Evolutionary conservation across 1,140 invertebrate species (phyloP).

Genomic region (Cardiocondyla obscurior): DNA sequence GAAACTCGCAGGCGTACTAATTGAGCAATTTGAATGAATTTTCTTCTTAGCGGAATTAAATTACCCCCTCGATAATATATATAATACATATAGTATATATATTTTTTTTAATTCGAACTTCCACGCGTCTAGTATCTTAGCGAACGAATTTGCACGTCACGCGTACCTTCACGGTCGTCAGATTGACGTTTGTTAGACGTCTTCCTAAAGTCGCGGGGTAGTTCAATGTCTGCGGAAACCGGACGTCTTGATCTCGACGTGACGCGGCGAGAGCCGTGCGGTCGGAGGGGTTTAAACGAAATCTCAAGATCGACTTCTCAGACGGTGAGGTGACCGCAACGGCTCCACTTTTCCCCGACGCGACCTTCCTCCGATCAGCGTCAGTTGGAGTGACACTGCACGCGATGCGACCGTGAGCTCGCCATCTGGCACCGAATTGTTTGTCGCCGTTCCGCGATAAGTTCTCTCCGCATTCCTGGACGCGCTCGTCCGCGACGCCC

Average conservation of each 20-base stretch:
- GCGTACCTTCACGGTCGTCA: background rate
- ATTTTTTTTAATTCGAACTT: background rate
- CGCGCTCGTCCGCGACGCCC: conserved; percentile 37
- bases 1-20: conserved; percentile 11
- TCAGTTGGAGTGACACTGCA: conserved; percentile 78
- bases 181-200: background rate
- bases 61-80: too few relatives aligned
- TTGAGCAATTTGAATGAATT: conserved; percentile 5
- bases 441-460: conserved; percentile 74
- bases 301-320: conserved; percentile 68
- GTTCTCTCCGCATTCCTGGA: conserved; percentile 51
- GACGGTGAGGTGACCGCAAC: conserved; percentile 70
- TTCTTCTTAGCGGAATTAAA: conserved; percentile 15
- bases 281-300: conserved; percentile 61
- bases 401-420: conserved; percentile 67
- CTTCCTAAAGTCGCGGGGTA: conserved; percentile 3
- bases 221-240: background rate
- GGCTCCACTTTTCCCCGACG: conserved; percentile 71
- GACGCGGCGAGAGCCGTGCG: conserved; percentile 14
- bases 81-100: too few relatives aligned
- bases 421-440: conserved; percentile 76
- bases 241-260: conserved; percentile 38
- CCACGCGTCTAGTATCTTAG: background rate
- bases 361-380: conserved; percentile 60
- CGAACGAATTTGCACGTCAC: background rate